phyloP scores from a whole-genome alignment of 2,888 invertebrate genomes.

The Macaria liturata region DNA sequence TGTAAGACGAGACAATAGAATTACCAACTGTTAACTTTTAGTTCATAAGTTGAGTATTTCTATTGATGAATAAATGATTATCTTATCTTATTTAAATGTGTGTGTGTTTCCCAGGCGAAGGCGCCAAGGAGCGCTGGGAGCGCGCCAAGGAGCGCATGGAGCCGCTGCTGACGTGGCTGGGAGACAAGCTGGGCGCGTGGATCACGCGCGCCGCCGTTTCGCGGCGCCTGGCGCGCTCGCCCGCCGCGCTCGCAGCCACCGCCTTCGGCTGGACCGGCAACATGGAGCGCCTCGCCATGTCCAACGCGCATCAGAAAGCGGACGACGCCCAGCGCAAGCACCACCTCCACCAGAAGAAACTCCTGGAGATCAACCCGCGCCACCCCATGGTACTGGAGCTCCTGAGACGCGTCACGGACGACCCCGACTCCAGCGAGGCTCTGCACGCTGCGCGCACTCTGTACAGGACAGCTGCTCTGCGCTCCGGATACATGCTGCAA shows the following conservation, averaged over 20 bases:
- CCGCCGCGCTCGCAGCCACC: slow-evolving; percentile 97
- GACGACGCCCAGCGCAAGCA: slow-evolving; percentile 95
- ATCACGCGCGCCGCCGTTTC: slow-evolving; percentile 57
- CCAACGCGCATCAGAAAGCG: slow-evolving; percentile 97
- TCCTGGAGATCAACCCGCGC: slow-evolving; percentile 97
- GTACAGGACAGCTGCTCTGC: slow-evolving; percentile 67
- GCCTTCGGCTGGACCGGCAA: slow-evolving; percentile 99
- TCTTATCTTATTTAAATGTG: no score
- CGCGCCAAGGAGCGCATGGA: slow-evolving; percentile 90
- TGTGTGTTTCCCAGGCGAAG: slow-evolving; percentile 45
- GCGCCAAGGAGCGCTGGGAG: slow-evolving; percentile 89
- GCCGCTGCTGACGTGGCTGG: slow-evolving; percentile 85
- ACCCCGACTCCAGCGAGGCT: slow-evolving; percentile 80
- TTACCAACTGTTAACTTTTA: no score
- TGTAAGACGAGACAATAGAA: no score
- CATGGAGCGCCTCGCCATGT: slow-evolving; percentile 97
- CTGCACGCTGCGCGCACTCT: slow-evolving; percentile 86
- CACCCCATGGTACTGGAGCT: slow-evolving; percentile 97
- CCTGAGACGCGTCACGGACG: slow-evolving; percentile 87
- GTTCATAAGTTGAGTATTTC: no score
- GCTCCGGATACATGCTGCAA: slow-evolving; percentile 94
- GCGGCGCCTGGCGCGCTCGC: slow-evolving; percentile 81
- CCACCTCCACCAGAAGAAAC: slow-evolving; percentile 97
- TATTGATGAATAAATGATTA: no score
- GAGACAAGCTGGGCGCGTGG: slow-evolving; percentile 26